Evolutionary conservation across 2,888 invertebrate genomes (phyloP), one percentile per base, ranked within the genome.

Genomic region (Dorcus parallelipipedus): DNA sequence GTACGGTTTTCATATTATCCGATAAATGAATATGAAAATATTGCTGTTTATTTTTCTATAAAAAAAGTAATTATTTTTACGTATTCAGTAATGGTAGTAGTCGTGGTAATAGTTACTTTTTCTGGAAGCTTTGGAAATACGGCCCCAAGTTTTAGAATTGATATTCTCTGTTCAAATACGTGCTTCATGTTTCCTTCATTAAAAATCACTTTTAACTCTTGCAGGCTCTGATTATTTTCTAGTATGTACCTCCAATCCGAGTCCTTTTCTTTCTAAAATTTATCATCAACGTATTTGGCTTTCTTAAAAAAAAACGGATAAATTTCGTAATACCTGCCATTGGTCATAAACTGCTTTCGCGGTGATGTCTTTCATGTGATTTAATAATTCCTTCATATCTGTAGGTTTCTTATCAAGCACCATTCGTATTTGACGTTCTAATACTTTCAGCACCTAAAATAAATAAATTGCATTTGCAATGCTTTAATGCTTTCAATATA

Each of bases 391-490:
- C 51, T 72, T 73, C 53, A 76, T 74, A 65, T 72, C 68, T 40
- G 65, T 63, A 1, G 77, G 75, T 58, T 72, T 73, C 52, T 67
- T 67, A 9, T 70, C 69, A 20, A 78, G 62, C 3, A 74, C 72
- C 60, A 73, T 71, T 58, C 67, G 66, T 1, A 77, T 64, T 69
- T 77, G 77, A 56, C 73, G 72, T 61, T 74, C 69, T 47, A 78
- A 58, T 10, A 76, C 71, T 33, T 69, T 60, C 60, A 77, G 65
- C 6, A 77, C 69, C 76, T 76, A 56, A 40, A 64, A 62, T 50
- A 33, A 20, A 20, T 20, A 3, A 2, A 17, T 42, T 49, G 26
- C 7, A 49, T 14, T 38, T 48, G 4, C 14, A 14, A 14, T 14
- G 14, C 14, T 14, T 14, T 14, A 1, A 49, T 41, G 1, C 9